Evolutionary conservation across 92 coral and sea anemone genomes (phyloP).

Genomic region (Virgularia gustaviana): DNA sequence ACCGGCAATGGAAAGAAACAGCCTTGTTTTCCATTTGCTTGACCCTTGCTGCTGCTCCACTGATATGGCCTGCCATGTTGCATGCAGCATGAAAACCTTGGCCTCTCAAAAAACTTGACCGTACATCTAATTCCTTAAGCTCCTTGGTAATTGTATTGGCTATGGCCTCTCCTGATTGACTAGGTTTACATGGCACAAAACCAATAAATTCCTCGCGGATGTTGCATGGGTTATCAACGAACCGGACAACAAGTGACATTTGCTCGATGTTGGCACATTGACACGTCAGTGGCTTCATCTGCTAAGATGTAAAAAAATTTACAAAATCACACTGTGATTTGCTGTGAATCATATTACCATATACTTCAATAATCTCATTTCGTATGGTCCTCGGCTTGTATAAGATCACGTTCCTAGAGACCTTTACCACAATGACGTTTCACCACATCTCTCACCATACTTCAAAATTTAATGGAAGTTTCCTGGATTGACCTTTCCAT

Average conservation of each 20-base stretch:
- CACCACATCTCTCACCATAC: conserved; percentile 18
- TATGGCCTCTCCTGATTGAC: conserved; percentile 55
- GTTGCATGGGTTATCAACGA: conserved; percentile 17
- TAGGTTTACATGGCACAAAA: conserved; percentile 53
- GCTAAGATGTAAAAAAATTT: conserved; percentile 37
- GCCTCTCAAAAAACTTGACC: conserved; percentile 59
- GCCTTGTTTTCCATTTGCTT: conserved; percentile 41
- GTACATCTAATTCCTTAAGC: conserved; percentile 49
- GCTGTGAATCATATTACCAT: conserved; percentile 26
- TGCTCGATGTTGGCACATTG: conserved; percentile 36
- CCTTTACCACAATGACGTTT: no score
- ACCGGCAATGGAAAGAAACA: conserved; percentile 27
- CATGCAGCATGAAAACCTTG: conserved; percentile 72
- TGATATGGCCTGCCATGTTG: conserved; percentile 57
- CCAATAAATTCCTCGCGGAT: conserved; percentile 64
- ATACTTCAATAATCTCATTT: conserved; percentile 31
- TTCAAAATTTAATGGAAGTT: neutral
- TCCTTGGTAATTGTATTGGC: conserved; percentile 42
- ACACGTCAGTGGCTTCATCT: conserved; percentile 45
- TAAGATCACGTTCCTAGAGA: conserved; percentile 8
- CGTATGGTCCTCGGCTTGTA: conserved; percentile 35
- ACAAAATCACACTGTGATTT: neutral
- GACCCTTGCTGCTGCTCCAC: conserved; percentile 62
- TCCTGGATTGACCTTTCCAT: neutral
- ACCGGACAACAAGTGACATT: conserved; percentile 37